phyloP scores from a whole-genome alignment of 2,888 invertebrate species.

The Diploptera punctata region DNA sequence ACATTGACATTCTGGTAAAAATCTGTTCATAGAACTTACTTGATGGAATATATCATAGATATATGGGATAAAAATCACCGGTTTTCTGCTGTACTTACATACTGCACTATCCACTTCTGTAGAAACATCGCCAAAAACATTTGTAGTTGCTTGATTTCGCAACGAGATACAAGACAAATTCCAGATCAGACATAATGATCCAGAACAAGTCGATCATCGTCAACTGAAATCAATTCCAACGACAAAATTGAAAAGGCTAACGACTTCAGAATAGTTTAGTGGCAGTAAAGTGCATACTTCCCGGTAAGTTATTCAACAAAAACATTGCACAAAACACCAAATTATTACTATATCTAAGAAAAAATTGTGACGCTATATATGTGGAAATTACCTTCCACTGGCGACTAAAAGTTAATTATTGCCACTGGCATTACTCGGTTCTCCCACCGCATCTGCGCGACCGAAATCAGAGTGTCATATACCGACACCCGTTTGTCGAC shows the following conservation, averaged over 20 bases:
- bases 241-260: slow-evolving; percentile 48
- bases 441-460: slow-evolving; percentile 14
- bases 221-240: slow-evolving; percentile 41
- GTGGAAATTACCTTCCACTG: slow-evolving; percentile 63
- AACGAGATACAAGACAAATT: slow-evolving; percentile 9
- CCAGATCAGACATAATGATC: slow-evolving; percentile 20
- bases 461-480: neutral
- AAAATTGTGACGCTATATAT: no score
- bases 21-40: slow-evolving; percentile 94
- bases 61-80: slow-evolving; percentile 92
- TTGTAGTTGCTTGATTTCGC: neutral
- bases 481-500: neutral
- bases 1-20: neutral
- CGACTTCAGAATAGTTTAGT: slow-evolving; percentile 35
- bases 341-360: slow-evolving; percentile 9
- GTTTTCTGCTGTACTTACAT: slow-evolving; percentile 51
- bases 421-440: slow-evolving; percentile 37
- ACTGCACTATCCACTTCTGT: neutral
- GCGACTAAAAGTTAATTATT: slow-evolving; percentile 20
- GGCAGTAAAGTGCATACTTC: slow-evolving; percentile 47
- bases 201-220: slow-evolving; percentile 33
- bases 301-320: slow-evolving; percentile 54
- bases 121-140: neutral
- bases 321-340: slow-evolving; percentile 15
- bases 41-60: slow-evolving; percentile 95